phyloP scores from a whole-genome alignment of 1,140 invertebrate species.

The Ceratina calcarata region DNA sequence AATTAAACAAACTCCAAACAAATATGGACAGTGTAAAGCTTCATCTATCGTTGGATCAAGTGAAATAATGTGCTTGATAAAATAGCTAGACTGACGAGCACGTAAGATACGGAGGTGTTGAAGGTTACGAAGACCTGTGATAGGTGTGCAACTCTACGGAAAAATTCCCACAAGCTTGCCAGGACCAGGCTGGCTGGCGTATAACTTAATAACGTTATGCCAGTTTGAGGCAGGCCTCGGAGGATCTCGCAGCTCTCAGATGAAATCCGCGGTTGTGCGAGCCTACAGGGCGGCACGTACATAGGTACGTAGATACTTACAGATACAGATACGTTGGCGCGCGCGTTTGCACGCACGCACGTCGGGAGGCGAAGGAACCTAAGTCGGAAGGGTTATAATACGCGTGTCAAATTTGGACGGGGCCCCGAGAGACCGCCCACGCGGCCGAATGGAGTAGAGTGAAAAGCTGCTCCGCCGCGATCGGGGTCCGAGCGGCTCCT shows the following conservation, averaged over 20 bases:
- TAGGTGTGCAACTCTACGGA: slow-evolving; percentile 38
- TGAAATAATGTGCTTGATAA: slow-evolving; percentile 46
- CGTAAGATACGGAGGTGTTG: too few species aligned
- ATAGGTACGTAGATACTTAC: too few species aligned
- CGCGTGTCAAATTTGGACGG: slow-evolving; percentile 77
- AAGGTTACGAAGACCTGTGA: too few species aligned
- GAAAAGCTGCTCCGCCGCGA: slow-evolving; percentile 70
- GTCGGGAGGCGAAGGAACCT: slow-evolving; percentile 24
- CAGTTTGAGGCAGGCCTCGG: not conserved
- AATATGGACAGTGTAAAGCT: too few species aligned
- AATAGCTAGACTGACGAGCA: slow-evolving; percentile 54
- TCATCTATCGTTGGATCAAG: too few species aligned
- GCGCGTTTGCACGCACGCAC: slow-evolving; percentile 15
- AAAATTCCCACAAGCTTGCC: slow-evolving; percentile 29
- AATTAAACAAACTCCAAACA: too few species aligned
- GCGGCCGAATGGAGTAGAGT: slow-evolving; percentile 68
- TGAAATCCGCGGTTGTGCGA: slow-evolving; percentile 44
- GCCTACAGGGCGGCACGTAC: not conserved
- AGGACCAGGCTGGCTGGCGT: not conserved
- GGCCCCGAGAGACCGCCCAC: slow-evolving; percentile 75
- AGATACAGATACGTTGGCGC: slow-evolving; percentile 6
- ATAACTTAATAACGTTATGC: slow-evolving; percentile 44
- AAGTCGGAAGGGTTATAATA: slow-evolving; percentile 74
- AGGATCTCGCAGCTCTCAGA: slow-evolving; percentile 21
- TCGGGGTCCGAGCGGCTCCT: slow-evolving; percentile 69